Base-by-base conservation (phyloP, 2,113 vertebrate genomes). In the Myxocyprinus asiaticus region DNA sequence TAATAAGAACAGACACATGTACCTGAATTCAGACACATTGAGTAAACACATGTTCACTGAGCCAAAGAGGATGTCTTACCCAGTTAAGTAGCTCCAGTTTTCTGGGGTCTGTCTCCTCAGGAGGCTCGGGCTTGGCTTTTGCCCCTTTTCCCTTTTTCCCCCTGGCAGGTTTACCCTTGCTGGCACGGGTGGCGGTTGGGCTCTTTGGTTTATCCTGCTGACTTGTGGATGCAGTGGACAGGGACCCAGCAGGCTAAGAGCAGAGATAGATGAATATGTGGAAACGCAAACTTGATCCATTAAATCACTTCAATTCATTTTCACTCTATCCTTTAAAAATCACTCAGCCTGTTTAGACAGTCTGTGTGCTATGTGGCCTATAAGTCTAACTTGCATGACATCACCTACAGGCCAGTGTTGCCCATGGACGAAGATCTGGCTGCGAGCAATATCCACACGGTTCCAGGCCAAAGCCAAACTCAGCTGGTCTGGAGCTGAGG, bases 391-490 rank as follows among this genome's bases (percentile, higher is more conserved):
- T 33, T 48, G 42, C 5, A 33, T 61, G 17, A 45, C 6, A 6
- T 56, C 48, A 72, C 77, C 58, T 59, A 79, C 77, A 72, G 77
- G 77, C 77, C 77, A 79, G 77, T 79, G 77, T 47, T 97, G 96
- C 68, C 97, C 97, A 0, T 97, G 98, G 77, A 99, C 94, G 83
- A 99, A 98, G 86, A 99, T 98, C 70, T 99, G 97, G 87, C 95
- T 99, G 44, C 95, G 94, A 44, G 97, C 97, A 47, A 99, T 98
- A 67, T 99, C 97, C 48, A 99, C 97, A 14, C 97, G 92, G 86
- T 99, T 99, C 97, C 97, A 99, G 79, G 97, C 97, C 90, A 99
- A 91, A 44, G 97, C 97, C 90, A 99, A 85, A 71, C 97, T 97
- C 77, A 99, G 92, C 90, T 98, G 97, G 86, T 99, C 97, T 0